Evolutionary conservation across 2,113 vertebrate genomes (phyloP), one percentile per base, ranked within the genome.

Genomic region (Paraplagusia blochii): DNA sequence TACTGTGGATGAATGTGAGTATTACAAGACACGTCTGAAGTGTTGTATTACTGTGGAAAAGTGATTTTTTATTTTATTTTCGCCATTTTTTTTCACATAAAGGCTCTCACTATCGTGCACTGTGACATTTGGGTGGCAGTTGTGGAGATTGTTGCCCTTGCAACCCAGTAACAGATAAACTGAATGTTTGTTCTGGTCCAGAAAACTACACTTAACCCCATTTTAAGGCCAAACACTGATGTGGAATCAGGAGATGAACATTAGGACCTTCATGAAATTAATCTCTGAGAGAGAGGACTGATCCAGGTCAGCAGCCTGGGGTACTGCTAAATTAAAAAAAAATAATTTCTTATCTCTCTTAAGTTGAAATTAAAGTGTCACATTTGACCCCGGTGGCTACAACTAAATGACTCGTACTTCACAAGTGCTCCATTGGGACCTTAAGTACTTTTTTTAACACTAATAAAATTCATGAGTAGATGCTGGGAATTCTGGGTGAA

Each of bases 301-400:
- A 75, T 65, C 66, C 72, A 74, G 66, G 65, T 69, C 72, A 69
- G 72, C 29, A 58, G 50, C 44, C 46, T 29, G 39, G 44, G 54
- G 59, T 48, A 33, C 58, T 42, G 44, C 65, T 64, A 34, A 64
- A 74, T 64, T 56, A 75, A 67, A 63, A 74, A 66, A 12, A 4
- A 4, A n/a, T 44, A 68, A 54, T 68, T 79, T 51, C 45, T 56
- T 58, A 36, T 53, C 39, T 61, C 53, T 66, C 67, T 63, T 29
- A 36, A 40, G 43, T 58, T 22, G 13, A 14, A 56, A 34, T n/a
- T 14, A 7, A 63, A 53, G 38, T 50, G n/a, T 60, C 42, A 42
- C 53, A 60, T 53, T 16, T 66, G 44, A 59, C 62, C 50, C 44
- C 17, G 2, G 33, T 53, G 44, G 46, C 8, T 42, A 39, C 16